These are phyloP conservation scores for Andrena bicolor DNA, from an alignment of 2,888 invertebrate genomes.

Conservation along the genomic window DNA sequence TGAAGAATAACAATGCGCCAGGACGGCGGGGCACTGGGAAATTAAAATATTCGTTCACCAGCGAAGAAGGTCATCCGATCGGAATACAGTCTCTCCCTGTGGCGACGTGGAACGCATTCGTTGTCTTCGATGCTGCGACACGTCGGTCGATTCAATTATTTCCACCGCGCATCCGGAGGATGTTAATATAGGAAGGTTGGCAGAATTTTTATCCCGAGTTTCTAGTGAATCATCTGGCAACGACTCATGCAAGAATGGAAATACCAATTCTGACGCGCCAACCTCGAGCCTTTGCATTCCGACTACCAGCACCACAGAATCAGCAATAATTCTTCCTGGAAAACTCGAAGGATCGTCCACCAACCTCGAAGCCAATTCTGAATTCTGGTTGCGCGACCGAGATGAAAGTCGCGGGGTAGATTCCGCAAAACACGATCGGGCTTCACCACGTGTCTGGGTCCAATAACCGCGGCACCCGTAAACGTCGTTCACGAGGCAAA, in stretches of 20 bases:
- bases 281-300: no score
- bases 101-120: conserved; percentile 46
- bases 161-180: conserved; percentile 28
- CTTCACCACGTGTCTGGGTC: conserved; percentile 41
- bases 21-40: conserved; percentile 23
- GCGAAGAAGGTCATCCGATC: conserved; percentile 50
- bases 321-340: no score
- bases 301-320: no score
- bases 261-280: no score
- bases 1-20: conserved; percentile 61
- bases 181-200: conserved; percentile 8
- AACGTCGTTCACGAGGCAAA: conserved; percentile 69
- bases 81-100: conserved; percentile 54
- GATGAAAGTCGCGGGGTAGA: conserved; percentile 26
- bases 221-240: not conserved
- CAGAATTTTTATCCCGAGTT: not conserved
- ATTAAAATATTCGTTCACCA: conserved; percentile 55
- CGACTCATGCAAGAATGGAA: no score
- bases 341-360: not conserved
- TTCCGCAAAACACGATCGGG: conserved; percentile 53
- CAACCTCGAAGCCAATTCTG: conserved; percentile 3
- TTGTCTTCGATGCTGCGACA: conserved; percentile 15
- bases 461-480: conserved; percentile 70
- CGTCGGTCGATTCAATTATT: conserved; percentile 42
- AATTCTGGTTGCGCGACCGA: not conserved